Conservation (phyloP, 2,113 vertebrate genomes). For the Corythornis vintsioides region DNA sequence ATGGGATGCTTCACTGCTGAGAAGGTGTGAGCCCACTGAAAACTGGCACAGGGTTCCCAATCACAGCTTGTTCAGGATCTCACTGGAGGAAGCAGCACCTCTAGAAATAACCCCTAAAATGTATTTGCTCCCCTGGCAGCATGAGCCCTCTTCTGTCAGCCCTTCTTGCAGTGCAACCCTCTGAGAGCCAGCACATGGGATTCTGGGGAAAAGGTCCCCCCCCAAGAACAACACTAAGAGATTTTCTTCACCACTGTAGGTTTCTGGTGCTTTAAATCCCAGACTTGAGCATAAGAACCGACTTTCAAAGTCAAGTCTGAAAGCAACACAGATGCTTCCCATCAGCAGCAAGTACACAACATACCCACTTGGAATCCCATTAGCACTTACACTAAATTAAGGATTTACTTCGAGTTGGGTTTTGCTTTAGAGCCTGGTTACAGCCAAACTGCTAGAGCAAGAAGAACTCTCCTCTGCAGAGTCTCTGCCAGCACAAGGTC, state of each 20-base stretch:
- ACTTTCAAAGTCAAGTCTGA: slow-evolving; percentile 49
- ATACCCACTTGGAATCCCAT: slow-evolving; percentile 65
- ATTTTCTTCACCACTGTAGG: neutral
- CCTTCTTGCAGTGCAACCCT: neutral
- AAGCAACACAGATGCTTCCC: slow-evolving; percentile 65
- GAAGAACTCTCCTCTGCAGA: too few species aligned
- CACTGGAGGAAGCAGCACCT: neutral
- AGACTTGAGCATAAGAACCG: slow-evolving; percentile 11
- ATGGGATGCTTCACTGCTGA: neutral
- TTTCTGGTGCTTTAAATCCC: slow-evolving; percentile 22
- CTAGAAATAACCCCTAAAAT: neutral
- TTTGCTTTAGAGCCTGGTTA: slow-evolving; percentile 48
- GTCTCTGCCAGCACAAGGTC: too few species aligned
- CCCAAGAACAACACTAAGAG: neutral
- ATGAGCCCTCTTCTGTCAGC: neutral
- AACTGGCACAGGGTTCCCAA: neutral
- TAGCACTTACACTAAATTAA: slow-evolving; percentile 65
- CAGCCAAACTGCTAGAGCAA: neutral
- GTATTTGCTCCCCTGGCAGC: neutral
- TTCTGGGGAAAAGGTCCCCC: neutral
- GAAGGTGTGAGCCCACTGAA: neutral
- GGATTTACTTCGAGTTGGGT: slow-evolving; percentile 31
- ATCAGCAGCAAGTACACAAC: slow-evolving; percentile 66
- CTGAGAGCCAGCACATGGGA: neutral
- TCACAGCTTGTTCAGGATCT: neutral